Evolutionary conservation across 2,113 vertebrate species (phyloP).

Genomic region (Pseudopipra pipra): DNA sequence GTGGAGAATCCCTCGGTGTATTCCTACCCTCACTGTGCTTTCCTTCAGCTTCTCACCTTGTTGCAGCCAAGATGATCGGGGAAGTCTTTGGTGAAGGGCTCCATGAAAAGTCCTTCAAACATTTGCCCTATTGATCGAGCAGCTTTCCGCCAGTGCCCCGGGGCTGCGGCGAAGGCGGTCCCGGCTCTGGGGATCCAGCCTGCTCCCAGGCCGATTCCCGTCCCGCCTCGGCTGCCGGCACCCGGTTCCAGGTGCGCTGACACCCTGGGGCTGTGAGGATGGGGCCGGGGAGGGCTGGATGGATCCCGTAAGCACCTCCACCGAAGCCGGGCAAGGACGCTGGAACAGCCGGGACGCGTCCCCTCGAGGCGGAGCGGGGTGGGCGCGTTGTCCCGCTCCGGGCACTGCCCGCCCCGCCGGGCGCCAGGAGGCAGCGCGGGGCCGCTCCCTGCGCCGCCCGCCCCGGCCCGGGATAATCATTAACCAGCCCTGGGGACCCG

Average conservation of each 20-base stretch:
- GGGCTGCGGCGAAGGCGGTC: neutral
- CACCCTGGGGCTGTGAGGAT: accelerated
- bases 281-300: neutral
- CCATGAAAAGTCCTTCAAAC: neutral
- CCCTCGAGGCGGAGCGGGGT: too few species aligned
- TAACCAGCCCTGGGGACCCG: neutral
- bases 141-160: neutral
- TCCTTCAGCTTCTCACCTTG: neutral
- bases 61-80: accelerated
- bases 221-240: neutral
- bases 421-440: neutral
- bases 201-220: neutral
- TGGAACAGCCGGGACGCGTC: neutral
- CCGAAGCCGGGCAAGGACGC: too few species aligned
- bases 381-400: neutral
- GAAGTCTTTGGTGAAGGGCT: neutral
- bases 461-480: neutral
- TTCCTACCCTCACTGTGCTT: neutral
- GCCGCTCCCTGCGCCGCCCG: neutral
- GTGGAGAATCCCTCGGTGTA: accelerated
- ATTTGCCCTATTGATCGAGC: accelerated
- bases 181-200: neutral
- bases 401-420: neutral
- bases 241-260: too few species aligned
- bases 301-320: neutral